These are phyloP conservation scores for Brenthis ino DNA, from an alignment of 2,888 invertebrate genomes.

Conservation along the genomic window DNA sequence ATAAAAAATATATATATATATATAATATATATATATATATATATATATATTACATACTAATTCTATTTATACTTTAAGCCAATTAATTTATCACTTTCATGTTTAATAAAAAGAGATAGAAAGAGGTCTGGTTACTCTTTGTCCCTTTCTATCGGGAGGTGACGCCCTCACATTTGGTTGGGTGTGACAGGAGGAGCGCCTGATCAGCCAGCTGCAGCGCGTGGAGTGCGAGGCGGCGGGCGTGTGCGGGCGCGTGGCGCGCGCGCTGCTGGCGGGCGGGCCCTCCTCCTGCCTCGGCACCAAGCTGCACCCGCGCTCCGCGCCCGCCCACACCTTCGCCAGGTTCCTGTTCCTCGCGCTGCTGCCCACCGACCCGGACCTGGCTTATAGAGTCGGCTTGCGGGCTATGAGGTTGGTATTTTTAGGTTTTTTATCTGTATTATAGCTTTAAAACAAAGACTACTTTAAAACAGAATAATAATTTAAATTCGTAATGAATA, in stretches of 20 bases:
- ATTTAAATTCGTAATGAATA: too few species aligned
- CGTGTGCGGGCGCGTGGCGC: conserved; percentile 86
- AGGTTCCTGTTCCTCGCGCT: conserved; percentile 90
- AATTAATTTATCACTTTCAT: too few species aligned
- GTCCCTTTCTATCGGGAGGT: too few species aligned
- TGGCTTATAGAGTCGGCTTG: conserved; percentile 90
- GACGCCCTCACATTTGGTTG: too few species aligned
- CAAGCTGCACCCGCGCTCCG: conserved; percentile 89
- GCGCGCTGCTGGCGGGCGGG: conserved; percentile 88
- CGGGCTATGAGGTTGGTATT: conserved; percentile 84
- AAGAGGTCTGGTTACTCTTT: too few species aligned
- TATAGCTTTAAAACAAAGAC: neutral
- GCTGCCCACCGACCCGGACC: conserved; percentile 87
- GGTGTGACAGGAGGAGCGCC: conserved; percentile 85
- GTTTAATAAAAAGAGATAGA: too few species aligned
- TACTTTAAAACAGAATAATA: too few species aligned
- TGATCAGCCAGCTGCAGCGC: conserved; percentile 88
- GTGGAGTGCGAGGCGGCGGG: conserved; percentile 88
- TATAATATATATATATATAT: too few species aligned
- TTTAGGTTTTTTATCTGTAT: neutral
- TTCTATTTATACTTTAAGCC: too few species aligned
- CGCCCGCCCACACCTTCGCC: conserved; percentile 93
- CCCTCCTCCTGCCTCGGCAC: conserved; percentile 89
- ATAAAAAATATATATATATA: too few species aligned
- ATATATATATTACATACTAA: too few species aligned